Percentiles rank a stretch among this genome's conserved stretches.
These are phyloP conservation scores for Alethe castanea DNA, from an alignment of 2,113 vertebrate genomes.

Conservation along the genomic window DNA sequence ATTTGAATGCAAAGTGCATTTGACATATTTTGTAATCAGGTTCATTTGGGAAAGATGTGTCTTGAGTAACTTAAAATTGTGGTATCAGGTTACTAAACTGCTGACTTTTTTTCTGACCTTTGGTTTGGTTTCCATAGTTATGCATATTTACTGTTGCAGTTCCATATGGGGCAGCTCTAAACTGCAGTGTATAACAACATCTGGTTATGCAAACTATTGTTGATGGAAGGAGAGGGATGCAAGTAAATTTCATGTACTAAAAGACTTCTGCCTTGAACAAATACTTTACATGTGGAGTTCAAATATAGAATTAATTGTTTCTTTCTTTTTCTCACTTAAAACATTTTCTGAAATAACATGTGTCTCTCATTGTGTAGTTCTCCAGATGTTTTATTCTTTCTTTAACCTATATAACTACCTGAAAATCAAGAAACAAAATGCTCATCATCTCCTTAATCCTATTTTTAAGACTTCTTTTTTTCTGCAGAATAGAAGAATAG, in stretches of 20 bases:
- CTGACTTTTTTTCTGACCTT: background rate
- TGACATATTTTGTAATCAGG: background rate
- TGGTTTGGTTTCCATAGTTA: conserved; percentile 40
- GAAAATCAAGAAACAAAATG: background rate
- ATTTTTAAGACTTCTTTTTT: background rate
- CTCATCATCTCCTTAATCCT: background rate
- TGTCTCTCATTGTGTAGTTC: background rate
- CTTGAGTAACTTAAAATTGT: background rate
- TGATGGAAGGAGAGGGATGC: background rate
- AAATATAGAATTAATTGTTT: background rate
- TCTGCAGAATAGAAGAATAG: background rate
- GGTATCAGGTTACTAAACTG: background rate
- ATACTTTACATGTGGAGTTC: background rate
- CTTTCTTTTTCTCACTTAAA: background rate
- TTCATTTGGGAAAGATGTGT: background rate
- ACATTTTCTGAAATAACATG: background rate
- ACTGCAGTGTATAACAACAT: background rate
- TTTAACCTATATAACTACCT: background rate
- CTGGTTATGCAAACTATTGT: background rate
- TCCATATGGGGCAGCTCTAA: conserved; percentile 20
- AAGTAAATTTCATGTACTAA: background rate
- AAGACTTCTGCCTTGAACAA: background rate
- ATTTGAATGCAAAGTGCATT: background rate
- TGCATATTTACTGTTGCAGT: conserved; percentile 8
- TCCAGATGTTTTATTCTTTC: background rate